phyloP scores from a whole-genome alignment of 2,797 vertebrate species.

The Natrix natrix region DNA sequence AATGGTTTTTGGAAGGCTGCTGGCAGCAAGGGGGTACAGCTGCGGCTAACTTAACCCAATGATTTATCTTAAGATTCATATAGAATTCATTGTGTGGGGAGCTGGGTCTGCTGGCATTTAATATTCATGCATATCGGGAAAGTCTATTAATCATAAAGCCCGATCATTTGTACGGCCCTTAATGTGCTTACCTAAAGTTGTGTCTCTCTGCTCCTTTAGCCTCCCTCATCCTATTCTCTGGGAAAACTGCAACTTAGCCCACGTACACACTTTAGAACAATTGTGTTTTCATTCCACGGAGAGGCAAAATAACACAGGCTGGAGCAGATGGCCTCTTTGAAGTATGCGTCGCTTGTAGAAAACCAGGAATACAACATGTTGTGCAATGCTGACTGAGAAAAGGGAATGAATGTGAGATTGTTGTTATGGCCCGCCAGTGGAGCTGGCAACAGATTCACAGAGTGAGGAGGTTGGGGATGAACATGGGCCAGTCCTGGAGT shows the following conservation, averaged over 20 bases:
- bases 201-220: neutral
- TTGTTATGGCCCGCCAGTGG: too few relatives aligned
- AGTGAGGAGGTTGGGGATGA: too few relatives aligned
- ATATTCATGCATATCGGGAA: constrained; percentile 80
- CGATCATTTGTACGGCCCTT: constrained; percentile 71
- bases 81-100: constrained; percentile 77
- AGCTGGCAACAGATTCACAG: too few relatives aligned
- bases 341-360: neutral
- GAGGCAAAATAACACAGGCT: constrained; percentile 6
- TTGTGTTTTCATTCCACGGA: neutral
- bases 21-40: constrained; percentile 72
- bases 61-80: constrained; percentile 80
- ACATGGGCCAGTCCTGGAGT: too few relatives aligned
- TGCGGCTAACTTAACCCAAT: constrained; percentile 76
- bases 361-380: neutral
- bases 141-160: constrained; percentile 71
- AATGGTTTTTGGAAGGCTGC: constrained; percentile 66
- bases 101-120: constrained; percentile 77
- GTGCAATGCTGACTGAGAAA: neutral
- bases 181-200: constrained; percentile 58
- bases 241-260: neutral
- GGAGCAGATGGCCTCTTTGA: neutral
- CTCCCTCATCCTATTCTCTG: neutral
- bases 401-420: neutral
- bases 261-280: neutral